A percentile compares a stretch with the other conserved stretches of the same genome.
These are phyloP conservation scores for Porphyrio hochstetteri DNA, from an alignment of 2,113 vertebrate genomes.

Conservation along the genomic window DNA sequence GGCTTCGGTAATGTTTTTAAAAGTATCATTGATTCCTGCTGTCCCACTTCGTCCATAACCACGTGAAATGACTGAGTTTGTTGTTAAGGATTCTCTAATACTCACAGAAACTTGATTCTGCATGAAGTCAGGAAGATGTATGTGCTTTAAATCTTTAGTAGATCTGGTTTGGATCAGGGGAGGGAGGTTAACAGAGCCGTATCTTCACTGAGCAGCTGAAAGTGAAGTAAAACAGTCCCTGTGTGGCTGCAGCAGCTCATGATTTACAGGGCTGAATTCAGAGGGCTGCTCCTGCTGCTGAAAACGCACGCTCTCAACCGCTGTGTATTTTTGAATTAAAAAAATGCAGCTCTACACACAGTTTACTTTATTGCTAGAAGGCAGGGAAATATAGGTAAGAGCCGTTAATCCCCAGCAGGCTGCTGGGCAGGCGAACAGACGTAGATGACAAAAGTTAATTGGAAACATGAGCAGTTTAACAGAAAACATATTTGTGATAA, in stretches of 20 bases:
- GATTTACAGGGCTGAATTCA: constrained; percentile 64
- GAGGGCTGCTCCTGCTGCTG: constrained; percentile 67
- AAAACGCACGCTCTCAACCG: constrained; percentile 44
- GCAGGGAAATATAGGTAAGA: constrained; percentile 78
- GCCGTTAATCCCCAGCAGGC: constrained; percentile 83
- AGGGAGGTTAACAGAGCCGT: constrained; percentile 50
- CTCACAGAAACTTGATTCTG: constrained; percentile 43
- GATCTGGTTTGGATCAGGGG: constrained; percentile 79
- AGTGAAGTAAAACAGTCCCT: constrained; percentile 64
- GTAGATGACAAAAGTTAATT: constrained; percentile 82
- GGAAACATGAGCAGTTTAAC: constrained; percentile 82
- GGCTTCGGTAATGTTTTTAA: not conserved
- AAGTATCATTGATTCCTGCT: not conserved
- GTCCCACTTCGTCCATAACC: constrained; percentile 11
- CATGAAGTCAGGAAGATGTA: constrained; percentile 70
- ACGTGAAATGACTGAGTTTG: constrained; percentile 4
- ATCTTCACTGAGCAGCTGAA: constrained; percentile 70
- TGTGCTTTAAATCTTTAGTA: constrained; percentile 68
- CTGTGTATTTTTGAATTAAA: constrained; percentile 86
- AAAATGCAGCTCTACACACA: constrained; percentile 73
- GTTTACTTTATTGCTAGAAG: constrained; percentile 74
- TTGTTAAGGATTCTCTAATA: constrained; percentile 31
- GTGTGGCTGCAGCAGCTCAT: constrained; percentile 39
- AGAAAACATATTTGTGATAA: constrained; percentile 78
- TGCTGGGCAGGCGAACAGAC: constrained; percentile 77